Evolutionary conservation across 2,888 invertebrate species (phyloP).

Genomic region (Torymus aiolomorphi): DNA sequence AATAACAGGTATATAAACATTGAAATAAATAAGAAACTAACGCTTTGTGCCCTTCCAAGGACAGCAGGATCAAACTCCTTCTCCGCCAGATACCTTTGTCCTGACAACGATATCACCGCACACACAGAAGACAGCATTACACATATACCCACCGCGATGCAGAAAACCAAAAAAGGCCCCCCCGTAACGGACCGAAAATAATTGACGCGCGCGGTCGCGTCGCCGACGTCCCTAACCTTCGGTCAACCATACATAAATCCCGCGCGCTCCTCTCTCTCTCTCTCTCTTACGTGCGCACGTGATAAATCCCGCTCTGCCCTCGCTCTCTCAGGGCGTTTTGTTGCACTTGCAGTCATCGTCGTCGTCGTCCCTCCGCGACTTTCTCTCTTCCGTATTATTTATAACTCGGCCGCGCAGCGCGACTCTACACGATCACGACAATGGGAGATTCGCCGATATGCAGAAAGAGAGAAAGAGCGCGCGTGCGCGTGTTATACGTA

Average conservation of each 20-base stretch:
- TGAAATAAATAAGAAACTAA: too few relatives aligned
- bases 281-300: constrained; percentile 43
- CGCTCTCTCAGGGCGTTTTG: constrained; percentile 44
- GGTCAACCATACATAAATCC: constrained; percentile 41
- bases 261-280: constrained; percentile 8
- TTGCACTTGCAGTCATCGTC: constrained; percentile 45
- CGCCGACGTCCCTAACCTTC: constrained; percentile 51
- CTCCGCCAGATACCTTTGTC: too few relatives aligned
- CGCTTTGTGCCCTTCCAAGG: too few relatives aligned
- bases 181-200: constrained; percentile 40
- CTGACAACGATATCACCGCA: too few relatives aligned
- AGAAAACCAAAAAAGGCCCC: constrained; percentile 12
- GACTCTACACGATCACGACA: constrained; percentile 43
- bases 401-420: constrained; percentile 36
- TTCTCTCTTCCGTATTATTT: constrained; percentile 51
- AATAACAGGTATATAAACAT: too few relatives aligned
- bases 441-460: constrained; percentile 48
- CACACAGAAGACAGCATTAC: too few relatives aligned
- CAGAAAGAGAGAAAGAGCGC: background rate
- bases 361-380: constrained; percentile 10
- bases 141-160: too few relatives aligned
- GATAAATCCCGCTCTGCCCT: constrained; percentile 47
- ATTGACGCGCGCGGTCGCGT: constrained; percentile 37
- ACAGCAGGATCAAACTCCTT: too few relatives aligned
- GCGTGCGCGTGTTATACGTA: background rate